These are phyloP conservation scores for Sialis lutaria DNA, from an alignment of 2,888 invertebrate genomes.

Conservation along the genomic window DNA sequence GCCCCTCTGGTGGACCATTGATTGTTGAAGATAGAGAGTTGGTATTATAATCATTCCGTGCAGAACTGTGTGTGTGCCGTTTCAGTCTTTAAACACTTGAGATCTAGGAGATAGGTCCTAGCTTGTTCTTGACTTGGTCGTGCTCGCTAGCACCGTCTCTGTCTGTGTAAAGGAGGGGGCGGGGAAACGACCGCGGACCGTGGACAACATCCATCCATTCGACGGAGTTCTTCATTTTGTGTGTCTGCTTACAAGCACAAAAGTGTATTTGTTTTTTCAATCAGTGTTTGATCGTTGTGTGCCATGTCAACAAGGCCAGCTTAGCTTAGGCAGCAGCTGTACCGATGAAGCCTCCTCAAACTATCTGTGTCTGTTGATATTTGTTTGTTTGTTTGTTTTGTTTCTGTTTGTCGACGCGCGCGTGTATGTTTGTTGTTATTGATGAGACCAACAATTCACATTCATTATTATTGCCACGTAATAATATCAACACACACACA, in stretches of 20 bases:
- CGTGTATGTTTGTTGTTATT: too few species aligned
- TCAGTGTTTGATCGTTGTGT: constrained; percentile 28
- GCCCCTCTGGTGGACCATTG: too few species aligned
- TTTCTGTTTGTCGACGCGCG: neutral
- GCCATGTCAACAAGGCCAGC: constrained; percentile 5
- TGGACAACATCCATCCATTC: neutral
- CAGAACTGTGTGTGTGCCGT: neutral
- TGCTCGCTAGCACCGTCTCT: neutral
- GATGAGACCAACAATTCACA: too few species aligned
- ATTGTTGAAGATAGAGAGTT: too few species aligned
- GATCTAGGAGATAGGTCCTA: neutral
- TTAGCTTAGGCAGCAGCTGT: neutral
- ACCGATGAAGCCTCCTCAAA: neutral
- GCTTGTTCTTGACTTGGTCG: too few species aligned
- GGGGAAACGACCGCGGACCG: neutral
- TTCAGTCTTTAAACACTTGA: constrained; percentile 2
- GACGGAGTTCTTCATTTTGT: too few species aligned
- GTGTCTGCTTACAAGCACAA: too few species aligned
- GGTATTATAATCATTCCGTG: too few species aligned
- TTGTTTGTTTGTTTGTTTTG: constrained; percentile 2
- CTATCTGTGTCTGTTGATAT: neutral
- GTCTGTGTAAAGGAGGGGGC: neutral
- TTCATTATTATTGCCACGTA: too few species aligned
- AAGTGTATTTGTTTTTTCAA: constrained; percentile 33
- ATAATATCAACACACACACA: too few species aligned